Evolutionary conservation across 2,113 vertebrate genomes (phyloP), one percentile per base, ranked within the genome.

Genomic region (Lonchura striata): DNA sequence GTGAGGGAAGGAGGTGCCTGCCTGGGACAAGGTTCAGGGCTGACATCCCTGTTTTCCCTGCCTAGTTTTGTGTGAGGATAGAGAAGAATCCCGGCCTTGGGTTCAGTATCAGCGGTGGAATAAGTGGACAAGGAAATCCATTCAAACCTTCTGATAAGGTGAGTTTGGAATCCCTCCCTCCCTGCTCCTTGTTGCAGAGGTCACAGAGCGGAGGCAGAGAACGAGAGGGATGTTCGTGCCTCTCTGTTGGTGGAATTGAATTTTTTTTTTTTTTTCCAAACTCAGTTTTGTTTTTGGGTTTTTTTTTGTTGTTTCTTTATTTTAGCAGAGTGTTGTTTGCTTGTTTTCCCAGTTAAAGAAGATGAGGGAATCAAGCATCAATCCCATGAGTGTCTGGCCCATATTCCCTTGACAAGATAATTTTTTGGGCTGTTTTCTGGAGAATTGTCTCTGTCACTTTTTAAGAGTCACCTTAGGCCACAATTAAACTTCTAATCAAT

Each of bases 141-240:
- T 99, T 99, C 98, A 99, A 99, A 98, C 99, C 99, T 94, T 99
- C 99, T 46, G 99, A 99, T 94, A 99, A 99, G 99, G 99, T 99
- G 98, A 98, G 98, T 96, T 80, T 23, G 37, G 4, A 65, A 50
- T 86, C 95, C 79, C 46, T 95, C 63, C 61, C 76, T 91, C 23
- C 64, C 33, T 28, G 6, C 17, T 82, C 82, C 70, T 88, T 47
- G 44, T 68, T 88, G 75, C 33, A 76, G 87, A n/a, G 42, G 21
- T 52, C 24, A 6, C 11, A 2, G 10, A 21, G 16, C 9, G 57
- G 60, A 60, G 88, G 27, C 11, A 70, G 61, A 50, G 31, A 39
- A 13, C 3, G 15, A 65, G 31, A 15, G n/a, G 37, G 16, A 8
- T 19, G 22, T 49, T 60, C 27, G 19, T 53, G 46, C 18, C 11